Evolutionary conservation across 2,113 vertebrate genomes (phyloP), one percentile per base, ranked within the genome.

Genomic region (Colinus virginianus): DNA sequence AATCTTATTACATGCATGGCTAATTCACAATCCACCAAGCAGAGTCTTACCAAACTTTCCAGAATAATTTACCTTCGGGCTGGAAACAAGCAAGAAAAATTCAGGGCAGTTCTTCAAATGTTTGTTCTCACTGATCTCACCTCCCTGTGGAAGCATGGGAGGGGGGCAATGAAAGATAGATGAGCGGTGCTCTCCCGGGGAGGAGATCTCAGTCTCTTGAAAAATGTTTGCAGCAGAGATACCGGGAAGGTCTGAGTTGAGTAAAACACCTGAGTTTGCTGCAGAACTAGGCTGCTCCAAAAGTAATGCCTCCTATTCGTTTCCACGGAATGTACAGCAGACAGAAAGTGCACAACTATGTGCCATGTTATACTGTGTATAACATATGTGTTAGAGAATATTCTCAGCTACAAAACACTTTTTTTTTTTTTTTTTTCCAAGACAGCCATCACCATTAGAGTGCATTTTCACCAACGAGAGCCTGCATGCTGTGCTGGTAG

Each of bases 41-140:
- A 62, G 59, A 84, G 23, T 84, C 78, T 70, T 55, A 67, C 78
- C 40, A 89, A 85, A 83, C 22, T 95, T 91, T 85, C 49, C 55
- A 92, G 46, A 79, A 90, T 45, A 90, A 93, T 95, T 87, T 79
- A 74, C 42, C 67, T 85, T 30, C n/a, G 32, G 75, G 55, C 42
- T 78, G 59, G 90, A 32, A 92, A 49, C 19, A 74, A 59, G 11
- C 32, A 66, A 23, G 43, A 78, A 74, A 93, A 95, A 94, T 70
- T 70, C 78, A 63, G 34, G 71, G 38, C 38, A 36, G 4, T 87
- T 79, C 59, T 46, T 87, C 68, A 79, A 72, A 79, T 89, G 59
- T 92, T 95, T 90, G 6, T 84, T 66, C 36, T 71, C 20, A 55
- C 48, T 76, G 66, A 69, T 79, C 75, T 93, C 7, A 2, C 51